phyloP scores from a whole-genome alignment of 2,888 invertebrate genomes.

The Machimus rusticus region DNA sequence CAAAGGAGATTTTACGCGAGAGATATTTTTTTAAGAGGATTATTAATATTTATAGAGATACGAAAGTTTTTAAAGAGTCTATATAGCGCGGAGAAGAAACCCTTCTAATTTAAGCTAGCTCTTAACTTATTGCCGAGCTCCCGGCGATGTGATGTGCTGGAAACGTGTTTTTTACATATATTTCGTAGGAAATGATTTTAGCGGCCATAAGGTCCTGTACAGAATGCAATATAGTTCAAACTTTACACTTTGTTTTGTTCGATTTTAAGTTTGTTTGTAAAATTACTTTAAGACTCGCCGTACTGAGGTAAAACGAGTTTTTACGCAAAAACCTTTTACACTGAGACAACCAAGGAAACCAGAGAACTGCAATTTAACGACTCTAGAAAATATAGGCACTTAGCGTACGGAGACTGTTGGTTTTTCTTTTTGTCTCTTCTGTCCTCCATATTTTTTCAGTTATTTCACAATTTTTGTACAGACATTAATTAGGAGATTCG shows the following conservation, averaged over 20 bases:
- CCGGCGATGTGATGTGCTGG: constrained; percentile 7
- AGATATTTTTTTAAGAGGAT: constrained; percentile 25
- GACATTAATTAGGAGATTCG: background rate
- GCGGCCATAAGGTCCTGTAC: background rate
- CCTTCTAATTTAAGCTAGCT: constrained; percentile 17
- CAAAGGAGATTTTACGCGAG: constrained; percentile 24
- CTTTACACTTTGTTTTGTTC: background rate
- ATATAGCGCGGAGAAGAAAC: background rate
- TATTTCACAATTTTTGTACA: background rate
- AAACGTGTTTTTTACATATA: constrained; percentile 11
- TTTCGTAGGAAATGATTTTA: constrained; percentile 4
- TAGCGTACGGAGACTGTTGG: background rate
- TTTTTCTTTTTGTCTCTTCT: background rate
- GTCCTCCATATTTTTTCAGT: background rate
- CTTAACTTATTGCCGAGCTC: constrained; percentile 22
- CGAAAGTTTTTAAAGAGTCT: constrained; percentile 10
- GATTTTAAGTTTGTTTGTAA: background rate
- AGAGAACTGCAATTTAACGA: background rate
- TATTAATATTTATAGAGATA: constrained; percentile 17
- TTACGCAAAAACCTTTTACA: background rate
- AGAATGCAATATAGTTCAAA: constrained; percentile 24
- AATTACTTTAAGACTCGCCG: constrained; percentile 7
- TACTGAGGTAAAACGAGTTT: constrained; percentile 7
- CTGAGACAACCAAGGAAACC: background rate
- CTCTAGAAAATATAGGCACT: background rate